These are phyloP conservation scores for Drosophila bocki DNA, from an alignment of 1,140 invertebrate species.

Conservation along the genomic window DNA sequence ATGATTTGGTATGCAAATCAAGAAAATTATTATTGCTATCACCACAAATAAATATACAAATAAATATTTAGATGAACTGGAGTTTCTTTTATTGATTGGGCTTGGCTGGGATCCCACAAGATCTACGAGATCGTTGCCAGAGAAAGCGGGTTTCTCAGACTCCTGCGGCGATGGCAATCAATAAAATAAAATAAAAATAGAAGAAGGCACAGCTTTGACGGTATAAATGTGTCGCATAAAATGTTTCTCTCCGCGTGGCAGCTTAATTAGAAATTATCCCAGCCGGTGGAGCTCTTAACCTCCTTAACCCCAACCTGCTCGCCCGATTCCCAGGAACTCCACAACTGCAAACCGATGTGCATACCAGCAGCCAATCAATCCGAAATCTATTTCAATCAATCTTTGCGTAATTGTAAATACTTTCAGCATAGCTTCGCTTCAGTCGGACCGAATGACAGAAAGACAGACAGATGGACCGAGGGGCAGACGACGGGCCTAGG, in stretches of 20 bases:
- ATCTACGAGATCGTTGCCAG: constrained; percentile 42
- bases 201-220: constrained; percentile 3
- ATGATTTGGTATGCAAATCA: constrained; percentile 70
- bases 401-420: constrained; percentile 84
- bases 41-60: constrained; percentile 70
- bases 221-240: constrained; percentile 50
- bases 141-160: constrained; percentile 50
- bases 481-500: constrained; percentile 10
- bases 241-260: constrained; percentile 29
- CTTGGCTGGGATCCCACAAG: constrained; percentile 5
- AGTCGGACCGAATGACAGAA: constrained; percentile 38
- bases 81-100: constrained; percentile 50
- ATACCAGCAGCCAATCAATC: constrained; percentile 81
- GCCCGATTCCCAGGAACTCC: constrained; percentile 23
- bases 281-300: constrained; percentile 31
- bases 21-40: constrained; percentile 75
- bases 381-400: constrained; percentile 83
- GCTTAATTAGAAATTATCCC: constrained; percentile 53
- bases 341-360: constrained; percentile 53
- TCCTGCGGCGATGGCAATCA: constrained; percentile 55
- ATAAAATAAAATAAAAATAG: constrained; percentile 26
- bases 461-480: constrained; percentile 8
- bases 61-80: constrained; percentile 74
- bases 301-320: constrained; percentile 27
- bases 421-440: constrained; percentile 74